These are phyloP conservation scores for Mergus octosetaceus DNA, from an alignment of 2,797 vertebrate species.

Conservation along the genomic window DNA sequence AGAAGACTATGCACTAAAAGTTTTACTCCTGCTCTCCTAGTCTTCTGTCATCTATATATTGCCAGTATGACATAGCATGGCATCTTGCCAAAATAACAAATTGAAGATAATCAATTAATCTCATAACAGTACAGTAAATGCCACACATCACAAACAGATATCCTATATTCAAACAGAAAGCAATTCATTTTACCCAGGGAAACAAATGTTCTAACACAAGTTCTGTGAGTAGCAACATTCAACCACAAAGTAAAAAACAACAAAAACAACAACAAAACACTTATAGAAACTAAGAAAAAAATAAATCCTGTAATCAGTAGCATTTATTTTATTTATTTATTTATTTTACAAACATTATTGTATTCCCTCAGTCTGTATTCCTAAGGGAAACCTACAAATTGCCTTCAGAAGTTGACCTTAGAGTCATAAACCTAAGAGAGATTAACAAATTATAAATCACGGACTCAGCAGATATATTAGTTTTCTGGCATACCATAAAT, in stretches of 20 bases:
- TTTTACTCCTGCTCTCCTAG: not conserved
- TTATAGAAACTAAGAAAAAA: not conserved
- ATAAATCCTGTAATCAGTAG: not conserved
- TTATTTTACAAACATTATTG: not conserved
- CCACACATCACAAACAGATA: fast-evolving
- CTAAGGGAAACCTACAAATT: not conserved
- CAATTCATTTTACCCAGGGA: not conserved
- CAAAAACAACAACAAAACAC: too few relatives aligned
- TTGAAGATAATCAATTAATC: not conserved
- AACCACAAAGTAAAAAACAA: not conserved
- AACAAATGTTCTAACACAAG: not conserved
- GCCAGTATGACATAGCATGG: not conserved
- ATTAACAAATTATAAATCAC: not conserved
- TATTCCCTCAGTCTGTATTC: not conserved
- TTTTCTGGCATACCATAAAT: not conserved
- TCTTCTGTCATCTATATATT: not conserved
- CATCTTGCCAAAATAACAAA: not conserved
- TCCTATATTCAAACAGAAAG: not conserved
- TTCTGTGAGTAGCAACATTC: not conserved
- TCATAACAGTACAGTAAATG: not conserved
- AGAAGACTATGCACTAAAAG: not conserved
- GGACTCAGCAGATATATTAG: not conserved
- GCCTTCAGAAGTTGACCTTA: not conserved
- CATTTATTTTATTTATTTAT: not conserved
- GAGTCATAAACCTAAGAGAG: slow-evolving; percentile 3